phyloP scores from a whole-genome alignment of 2,113 vertebrate genomes.

The Oriolus oriolus region DNA sequence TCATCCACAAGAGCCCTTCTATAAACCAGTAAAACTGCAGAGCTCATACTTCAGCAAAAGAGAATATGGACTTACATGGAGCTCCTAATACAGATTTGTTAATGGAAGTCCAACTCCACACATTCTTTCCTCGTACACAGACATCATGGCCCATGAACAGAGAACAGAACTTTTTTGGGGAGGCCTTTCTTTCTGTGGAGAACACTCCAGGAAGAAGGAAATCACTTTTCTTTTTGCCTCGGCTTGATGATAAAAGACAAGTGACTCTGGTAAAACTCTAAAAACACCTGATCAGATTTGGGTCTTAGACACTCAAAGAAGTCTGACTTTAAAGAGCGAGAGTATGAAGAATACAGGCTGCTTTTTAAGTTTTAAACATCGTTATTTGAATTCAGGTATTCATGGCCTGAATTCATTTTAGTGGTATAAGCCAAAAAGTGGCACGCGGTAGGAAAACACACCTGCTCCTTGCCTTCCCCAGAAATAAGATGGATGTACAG shows the following conservation, averaged over 20 bases:
- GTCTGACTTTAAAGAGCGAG: background rate
- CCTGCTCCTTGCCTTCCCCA: background rate
- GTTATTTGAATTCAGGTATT: background rate
- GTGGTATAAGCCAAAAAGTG: background rate
- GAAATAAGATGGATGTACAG: background rate
- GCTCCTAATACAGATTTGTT: background rate
- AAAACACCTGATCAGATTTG: background rate
- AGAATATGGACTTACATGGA: rapidly evolving
- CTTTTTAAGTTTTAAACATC: background rate
- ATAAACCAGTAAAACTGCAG: background rate
- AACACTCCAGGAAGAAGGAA: background rate
- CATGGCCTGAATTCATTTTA: background rate
- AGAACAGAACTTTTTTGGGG: background rate
- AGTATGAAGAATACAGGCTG: background rate
- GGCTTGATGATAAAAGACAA: background rate
- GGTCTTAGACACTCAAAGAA: background rate
- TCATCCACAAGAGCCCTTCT: background rate
- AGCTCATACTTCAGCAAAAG: background rate
- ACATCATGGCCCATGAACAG: rapidly evolving
- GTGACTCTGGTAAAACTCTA: background rate
- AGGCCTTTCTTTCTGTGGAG: background rate
- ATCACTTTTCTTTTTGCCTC: background rate
- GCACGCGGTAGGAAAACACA: rapidly evolving
- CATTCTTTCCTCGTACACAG: background rate
- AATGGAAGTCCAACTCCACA: background rate